These are phyloP conservation scores for Dicyrtoma fusca DNA, from an alignment of 2,888 invertebrate genomes.

Conservation along the genomic window DNA sequence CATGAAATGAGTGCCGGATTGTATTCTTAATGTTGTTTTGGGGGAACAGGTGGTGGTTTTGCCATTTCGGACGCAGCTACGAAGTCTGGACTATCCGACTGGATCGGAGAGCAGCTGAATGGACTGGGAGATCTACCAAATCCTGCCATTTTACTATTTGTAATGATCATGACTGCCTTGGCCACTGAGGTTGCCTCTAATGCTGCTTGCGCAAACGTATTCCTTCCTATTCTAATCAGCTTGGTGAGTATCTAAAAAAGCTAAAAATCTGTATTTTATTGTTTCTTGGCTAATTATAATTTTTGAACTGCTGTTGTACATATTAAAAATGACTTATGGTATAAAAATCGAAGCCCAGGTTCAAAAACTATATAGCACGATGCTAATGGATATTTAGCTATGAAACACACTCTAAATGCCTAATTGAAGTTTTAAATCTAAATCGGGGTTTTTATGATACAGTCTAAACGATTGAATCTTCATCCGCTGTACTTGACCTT, in stretches of 20 bases:
- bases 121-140: conserved; percentile 69
- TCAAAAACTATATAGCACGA: no score
- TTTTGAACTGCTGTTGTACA: no score
- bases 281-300: no score
- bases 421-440: neutral
- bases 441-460: no score
- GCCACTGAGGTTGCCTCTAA: conserved; percentile 89
- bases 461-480: conserved; percentile 72
- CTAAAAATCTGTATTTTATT: no score
- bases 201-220: conserved; percentile 85
- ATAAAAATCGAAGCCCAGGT: no score
- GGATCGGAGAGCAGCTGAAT: conserved; percentile 73
- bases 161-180: conserved; percentile 76
- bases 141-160: conserved; percentile 71
- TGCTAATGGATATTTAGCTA: no score
- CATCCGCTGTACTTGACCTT: conserved; percentile 89
- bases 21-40: neutral
- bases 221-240: conserved; percentile 80
- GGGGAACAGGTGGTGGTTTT: conserved; percentile 75
- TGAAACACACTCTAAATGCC: no score
- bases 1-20: neutral
- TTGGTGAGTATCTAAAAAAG: conserved; percentile 64
- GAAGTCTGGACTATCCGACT: conserved; percentile 73
- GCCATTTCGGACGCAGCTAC: conserved; percentile 85
- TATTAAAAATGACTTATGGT: no score